phyloP scores from a whole-genome alignment of 2,888 invertebrate species.

The Leucophenga maculata region DNA sequence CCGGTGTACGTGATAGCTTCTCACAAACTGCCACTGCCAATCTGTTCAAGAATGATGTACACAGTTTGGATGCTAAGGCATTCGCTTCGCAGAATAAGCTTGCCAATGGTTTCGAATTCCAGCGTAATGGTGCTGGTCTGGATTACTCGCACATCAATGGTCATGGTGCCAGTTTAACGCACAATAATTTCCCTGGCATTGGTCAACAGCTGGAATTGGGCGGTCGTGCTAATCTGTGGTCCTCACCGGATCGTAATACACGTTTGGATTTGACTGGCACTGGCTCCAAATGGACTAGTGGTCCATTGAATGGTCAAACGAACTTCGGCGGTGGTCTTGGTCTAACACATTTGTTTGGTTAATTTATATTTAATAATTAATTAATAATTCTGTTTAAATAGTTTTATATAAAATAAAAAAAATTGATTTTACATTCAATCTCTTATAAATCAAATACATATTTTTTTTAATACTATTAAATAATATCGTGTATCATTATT shows the following conservation, averaged over 20 bases:
- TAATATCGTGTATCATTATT: no score
- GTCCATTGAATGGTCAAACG: conserved; percentile 40
- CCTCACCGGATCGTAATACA: conserved; percentile 46
- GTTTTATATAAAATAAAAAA: no score
- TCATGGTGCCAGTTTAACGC: conserved; percentile 54
- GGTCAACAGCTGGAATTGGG: conserved; percentile 55
- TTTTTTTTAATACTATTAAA: no score
- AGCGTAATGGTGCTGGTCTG: conserved; percentile 63
- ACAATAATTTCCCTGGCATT: conserved; percentile 61
- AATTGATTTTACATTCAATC: no score
- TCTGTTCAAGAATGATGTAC: conserved; percentile 57
- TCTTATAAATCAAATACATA: no score
- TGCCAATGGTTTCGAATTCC: conserved; percentile 65
- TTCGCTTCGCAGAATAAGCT: conserved; percentile 63
- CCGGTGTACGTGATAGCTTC: conserved; percentile 46
- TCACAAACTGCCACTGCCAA: conserved; percentile 44
- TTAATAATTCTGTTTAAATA: neutral
- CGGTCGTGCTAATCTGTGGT: conserved; percentile 49
- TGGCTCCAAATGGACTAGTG: conserved; percentile 48
- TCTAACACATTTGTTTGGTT: conserved; percentile 42
- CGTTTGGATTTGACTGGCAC: conserved; percentile 45
- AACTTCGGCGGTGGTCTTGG: conserved; percentile 40
- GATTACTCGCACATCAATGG: conserved; percentile 62
- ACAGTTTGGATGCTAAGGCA: conserved; percentile 61
- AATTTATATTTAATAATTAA: neutral